phyloP scores from a whole-genome alignment of 2,113 vertebrate genomes.

The Seriola aureovittata region DNA sequence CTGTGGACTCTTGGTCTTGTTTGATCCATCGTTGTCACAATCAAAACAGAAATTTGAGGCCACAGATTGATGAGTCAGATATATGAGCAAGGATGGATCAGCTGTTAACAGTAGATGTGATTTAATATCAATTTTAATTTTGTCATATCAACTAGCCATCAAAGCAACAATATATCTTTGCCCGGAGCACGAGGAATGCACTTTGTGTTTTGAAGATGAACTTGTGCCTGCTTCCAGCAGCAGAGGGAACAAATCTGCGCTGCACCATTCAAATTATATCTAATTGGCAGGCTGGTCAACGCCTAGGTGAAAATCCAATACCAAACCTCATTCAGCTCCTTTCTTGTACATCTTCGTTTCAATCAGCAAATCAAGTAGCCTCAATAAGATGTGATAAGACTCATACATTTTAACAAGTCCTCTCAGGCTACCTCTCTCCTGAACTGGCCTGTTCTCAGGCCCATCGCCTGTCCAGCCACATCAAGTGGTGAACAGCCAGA shows the following conservation, averaged over 20 bases:
- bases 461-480: constrained; percentile 64
- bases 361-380: constrained; percentile 72
- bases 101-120: neutral
- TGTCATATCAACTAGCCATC: neutral
- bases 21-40: neutral
- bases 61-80: neutral
- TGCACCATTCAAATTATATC: constrained; percentile 31
- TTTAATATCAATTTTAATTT: neutral
- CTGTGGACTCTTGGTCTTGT: neutral
- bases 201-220: constrained; percentile 15
- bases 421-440: constrained; percentile 44
- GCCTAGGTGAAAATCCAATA: constrained; percentile 57
- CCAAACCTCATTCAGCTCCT: constrained; percentile 61
- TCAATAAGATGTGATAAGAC: constrained; percentile 73
- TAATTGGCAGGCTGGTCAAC: constrained; percentile 60
- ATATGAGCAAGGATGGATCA: neutral
- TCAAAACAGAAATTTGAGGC: neutral
- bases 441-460: constrained; percentile 38
- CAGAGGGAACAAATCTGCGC: constrained; percentile 22
- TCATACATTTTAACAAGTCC: constrained; percentile 78
- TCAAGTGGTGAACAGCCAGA: constrained; percentile 56
- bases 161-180: neutral
- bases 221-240: neutral
- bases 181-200: neutral
- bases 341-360: constrained; percentile 52